Percentiles rank a stretch among this genome's conserved stretches.
Conservation (phyloP, 1,140 invertebrate species). For the Drosophila lowei region DNA sequence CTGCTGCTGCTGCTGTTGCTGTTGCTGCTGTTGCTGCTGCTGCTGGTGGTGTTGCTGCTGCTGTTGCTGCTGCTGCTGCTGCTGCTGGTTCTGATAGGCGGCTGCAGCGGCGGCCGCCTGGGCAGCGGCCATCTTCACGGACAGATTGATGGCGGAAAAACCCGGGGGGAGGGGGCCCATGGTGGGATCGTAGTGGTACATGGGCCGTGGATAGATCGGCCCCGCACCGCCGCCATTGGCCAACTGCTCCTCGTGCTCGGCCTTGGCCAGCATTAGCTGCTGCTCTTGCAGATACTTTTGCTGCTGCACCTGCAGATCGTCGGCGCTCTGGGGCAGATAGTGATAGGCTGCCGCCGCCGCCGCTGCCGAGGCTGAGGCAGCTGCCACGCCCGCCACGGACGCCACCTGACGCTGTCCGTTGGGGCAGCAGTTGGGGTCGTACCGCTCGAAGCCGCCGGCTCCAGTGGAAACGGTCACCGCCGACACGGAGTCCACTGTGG, state of each 20-base stretch:
- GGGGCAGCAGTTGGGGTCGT: slow-evolving; percentile 85
- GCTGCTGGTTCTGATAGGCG: slow-evolving; percentile 78
- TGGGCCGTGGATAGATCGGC: slow-evolving; percentile 90
- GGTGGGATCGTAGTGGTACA: slow-evolving; percentile 90
- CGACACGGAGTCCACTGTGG: slow-evolving; percentile 68
- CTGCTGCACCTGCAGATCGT: slow-evolving; percentile 82
- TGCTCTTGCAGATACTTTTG: slow-evolving; percentile 87
- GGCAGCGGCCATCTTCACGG: slow-evolving; percentile 92
- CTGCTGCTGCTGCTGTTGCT: slow-evolving; percentile 63
- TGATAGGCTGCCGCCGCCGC: slow-evolving; percentile 85
- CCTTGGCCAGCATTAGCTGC: slow-evolving; percentile 86
- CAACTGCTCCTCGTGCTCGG: slow-evolving; percentile 85
- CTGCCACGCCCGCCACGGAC: slow-evolving; percentile 57
- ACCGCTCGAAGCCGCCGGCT: slow-evolving; percentile 89
- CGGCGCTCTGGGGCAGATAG: slow-evolving; percentile 83
- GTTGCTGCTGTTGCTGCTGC: slow-evolving; percentile 83
- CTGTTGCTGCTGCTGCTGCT: slow-evolving; percentile 69
- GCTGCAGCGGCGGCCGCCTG: slow-evolving; percentile 86
- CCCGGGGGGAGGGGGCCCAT: slow-evolving; percentile 87
- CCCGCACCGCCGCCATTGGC: slow-evolving; percentile 85
- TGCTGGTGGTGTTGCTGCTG: slow-evolving; percentile 71
- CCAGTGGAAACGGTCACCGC: slow-evolving; percentile 86
- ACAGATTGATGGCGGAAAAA: slow-evolving; percentile 92
- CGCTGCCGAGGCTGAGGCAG: slow-evolving; percentile 77
- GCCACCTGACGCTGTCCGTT: slow-evolving; percentile 74